These are phyloP conservation scores for Beris chalybata DNA, from an alignment of 2,888 invertebrate species.

Conservation along the genomic window DNA sequence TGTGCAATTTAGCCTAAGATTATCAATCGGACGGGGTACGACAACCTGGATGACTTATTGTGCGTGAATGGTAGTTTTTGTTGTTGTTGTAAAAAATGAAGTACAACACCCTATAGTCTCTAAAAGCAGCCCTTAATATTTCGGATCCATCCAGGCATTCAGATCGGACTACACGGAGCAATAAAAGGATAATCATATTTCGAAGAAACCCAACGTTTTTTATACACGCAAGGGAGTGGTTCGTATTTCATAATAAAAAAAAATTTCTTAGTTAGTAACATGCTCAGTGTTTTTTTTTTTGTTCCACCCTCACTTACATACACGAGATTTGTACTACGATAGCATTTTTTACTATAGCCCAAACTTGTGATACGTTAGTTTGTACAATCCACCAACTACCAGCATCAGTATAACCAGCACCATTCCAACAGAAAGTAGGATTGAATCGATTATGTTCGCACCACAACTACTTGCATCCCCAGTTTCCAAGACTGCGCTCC, in stretches of 20 bases:
- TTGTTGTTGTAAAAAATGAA: conserved; percentile 6
- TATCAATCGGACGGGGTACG: conserved; percentile 29
- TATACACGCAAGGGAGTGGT: conserved; percentile 23
- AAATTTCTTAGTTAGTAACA: too few species aligned
- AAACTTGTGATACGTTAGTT: too few species aligned
- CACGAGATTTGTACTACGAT: too few species aligned
- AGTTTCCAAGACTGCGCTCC: conserved; percentile 1
- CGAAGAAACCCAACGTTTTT: background rate
- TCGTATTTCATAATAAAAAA: conserved; percentile 6
- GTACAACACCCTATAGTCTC: background rate
- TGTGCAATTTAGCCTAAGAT: conserved; percentile 35
- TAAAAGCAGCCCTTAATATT: too few species aligned
- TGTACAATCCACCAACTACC: too few species aligned
- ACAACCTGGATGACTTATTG: conserved; percentile 19
- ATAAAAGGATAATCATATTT: conserved; percentile 14
- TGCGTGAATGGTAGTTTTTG: background rate
- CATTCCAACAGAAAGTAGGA: background rate
- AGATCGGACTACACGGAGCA: background rate
- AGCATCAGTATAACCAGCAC: too few species aligned
- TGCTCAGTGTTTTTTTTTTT: too few species aligned
- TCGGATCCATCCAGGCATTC: too few species aligned
- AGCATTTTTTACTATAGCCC: too few species aligned
- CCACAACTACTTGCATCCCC: conserved; percentile 11
- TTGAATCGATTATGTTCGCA: conserved; percentile 28
- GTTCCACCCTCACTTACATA: too few species aligned